Conservation (phyloP, 2,888 invertebrate genomes). For the Thecophora atra region DNA sequence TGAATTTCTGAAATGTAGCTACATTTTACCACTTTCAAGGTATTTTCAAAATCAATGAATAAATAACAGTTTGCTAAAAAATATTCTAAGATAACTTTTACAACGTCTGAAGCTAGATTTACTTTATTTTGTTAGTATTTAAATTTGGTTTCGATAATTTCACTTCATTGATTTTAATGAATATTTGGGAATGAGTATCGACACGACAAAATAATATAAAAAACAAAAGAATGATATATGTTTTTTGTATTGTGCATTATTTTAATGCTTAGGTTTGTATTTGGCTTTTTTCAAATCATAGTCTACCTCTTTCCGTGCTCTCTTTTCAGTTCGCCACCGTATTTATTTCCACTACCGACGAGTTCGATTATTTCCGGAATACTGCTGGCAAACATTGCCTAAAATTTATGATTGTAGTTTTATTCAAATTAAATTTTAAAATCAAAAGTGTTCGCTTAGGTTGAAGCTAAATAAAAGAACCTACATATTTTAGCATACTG, state of each 20-base stretch:
- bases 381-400: conserved; percentile 99
- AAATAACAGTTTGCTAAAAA: no score
- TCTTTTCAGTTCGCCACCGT: conserved; percentile 99
- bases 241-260: conserved; percentile 36
- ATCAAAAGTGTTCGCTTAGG: background rate
- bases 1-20: background rate
- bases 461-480: no score
- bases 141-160: background rate
- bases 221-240: conserved; percentile 41
- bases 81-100: no score
- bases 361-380: conserved; percentile 99
- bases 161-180: no score
- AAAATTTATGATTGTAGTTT: conserved; percentile 66
- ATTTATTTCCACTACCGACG: conserved; percentile 99
- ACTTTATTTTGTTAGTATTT: no score
- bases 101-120: no score
- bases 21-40: no score
- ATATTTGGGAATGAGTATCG: no score
- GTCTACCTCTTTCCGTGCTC: conserved; percentile 98
- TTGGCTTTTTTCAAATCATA: conserved; percentile 44
- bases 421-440: background rate
- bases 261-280: conserved; percentile 43
- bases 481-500: no score
- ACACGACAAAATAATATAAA: background rate
- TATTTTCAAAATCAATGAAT: no score